Percentiles rank a stretch among this genome's conserved stretches.
phyloP scores from a whole-genome alignment of 2,113 vertebrate species.

The Microcebus jonahi region DNA sequence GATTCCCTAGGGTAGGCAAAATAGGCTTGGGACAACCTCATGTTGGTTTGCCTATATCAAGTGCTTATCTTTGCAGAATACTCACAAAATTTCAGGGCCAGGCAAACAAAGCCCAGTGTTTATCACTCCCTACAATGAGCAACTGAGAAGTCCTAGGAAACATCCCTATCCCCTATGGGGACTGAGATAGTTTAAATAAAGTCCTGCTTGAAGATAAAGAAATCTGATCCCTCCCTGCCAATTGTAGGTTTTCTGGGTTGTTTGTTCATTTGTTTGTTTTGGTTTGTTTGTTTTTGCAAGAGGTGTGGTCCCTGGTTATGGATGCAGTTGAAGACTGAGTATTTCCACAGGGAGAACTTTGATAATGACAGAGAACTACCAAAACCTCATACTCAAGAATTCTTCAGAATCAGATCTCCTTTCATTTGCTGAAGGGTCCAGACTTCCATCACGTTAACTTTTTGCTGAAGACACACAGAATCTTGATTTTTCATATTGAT shows the following conservation, averaged over 20 bases:
- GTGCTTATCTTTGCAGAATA: background rate
- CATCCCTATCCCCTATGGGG: background rate
- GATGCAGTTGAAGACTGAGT: background rate
- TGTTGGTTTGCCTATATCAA: background rate
- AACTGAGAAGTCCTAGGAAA: background rate
- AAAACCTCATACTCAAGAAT: background rate
- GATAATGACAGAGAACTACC: background rate
- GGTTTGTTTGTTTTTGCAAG: background rate
- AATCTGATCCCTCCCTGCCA: background rate
- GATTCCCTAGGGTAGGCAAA: background rate
- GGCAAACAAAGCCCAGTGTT: background rate
- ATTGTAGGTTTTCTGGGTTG: background rate
- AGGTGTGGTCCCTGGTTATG: background rate
- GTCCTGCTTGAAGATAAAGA: background rate
- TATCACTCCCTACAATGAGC: background rate
- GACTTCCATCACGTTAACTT: background rate
- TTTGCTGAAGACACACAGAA: background rate
- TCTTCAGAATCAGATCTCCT: background rate
- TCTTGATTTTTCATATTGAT: background rate
- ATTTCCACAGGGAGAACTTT: background rate
- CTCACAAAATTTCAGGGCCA: background rate
- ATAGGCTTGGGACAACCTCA: background rate
- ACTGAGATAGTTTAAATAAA: background rate
- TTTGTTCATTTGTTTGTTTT: no score
- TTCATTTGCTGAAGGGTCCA: background rate